These are phyloP conservation scores for Cardinalis cardinalis DNA, from an alignment of 2,113 vertebrate genomes.

Conservation along the genomic window DNA sequence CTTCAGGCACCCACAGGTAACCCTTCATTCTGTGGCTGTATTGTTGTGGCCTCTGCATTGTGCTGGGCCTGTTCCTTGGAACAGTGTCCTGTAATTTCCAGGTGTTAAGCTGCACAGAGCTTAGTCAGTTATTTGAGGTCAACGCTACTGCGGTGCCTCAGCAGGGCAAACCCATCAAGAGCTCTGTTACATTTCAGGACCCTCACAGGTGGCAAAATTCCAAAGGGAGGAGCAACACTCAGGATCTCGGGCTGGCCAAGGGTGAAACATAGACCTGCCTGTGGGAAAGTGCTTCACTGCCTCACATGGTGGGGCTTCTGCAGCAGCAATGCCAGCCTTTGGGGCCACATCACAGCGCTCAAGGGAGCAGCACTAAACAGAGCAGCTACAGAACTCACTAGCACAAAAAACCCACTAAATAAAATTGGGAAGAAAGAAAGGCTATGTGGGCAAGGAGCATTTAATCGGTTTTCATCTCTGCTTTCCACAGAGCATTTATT, in stretches of 20 bases:
- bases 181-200: background rate
- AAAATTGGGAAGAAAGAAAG: background rate
- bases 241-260: background rate
- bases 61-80: background rate
- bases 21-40: background rate
- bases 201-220: background rate
- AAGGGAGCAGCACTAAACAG: background rate
- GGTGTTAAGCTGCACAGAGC: background rate
- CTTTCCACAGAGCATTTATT: background rate
- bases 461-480: background rate
- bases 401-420: background rate
- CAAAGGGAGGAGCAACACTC: background rate
- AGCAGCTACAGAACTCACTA: background rate
- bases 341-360: background rate
- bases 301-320: rapidly evolving
- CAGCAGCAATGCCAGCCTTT: background rate
- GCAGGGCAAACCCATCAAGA: background rate
- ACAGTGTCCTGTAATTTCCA: background rate
- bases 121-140: background rate
- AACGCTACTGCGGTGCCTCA: background rate
- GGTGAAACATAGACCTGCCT: background rate
- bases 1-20: background rate
- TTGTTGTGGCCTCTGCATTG: rapidly evolving
- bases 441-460: background rate
- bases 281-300: background rate